Conservation (phyloP, 2,797 vertebrate species). For the Diceros bicornis region DNA sequence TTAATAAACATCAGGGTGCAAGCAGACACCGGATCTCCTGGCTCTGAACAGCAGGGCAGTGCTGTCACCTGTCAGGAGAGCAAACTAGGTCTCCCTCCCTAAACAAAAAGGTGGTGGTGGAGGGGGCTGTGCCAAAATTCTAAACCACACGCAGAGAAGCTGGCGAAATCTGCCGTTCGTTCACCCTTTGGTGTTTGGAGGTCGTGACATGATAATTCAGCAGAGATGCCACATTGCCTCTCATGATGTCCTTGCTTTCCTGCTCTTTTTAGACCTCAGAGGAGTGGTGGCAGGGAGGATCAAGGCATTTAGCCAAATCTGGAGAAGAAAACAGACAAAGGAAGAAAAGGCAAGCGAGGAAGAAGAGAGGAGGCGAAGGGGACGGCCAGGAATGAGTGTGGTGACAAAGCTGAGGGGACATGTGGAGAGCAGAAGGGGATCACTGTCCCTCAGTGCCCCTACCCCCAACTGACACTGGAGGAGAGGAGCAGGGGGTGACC, state of each 20-base stretch:
- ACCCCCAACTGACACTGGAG: rapidly evolving
- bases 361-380: too few species aligned
- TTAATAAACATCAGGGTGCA: background rate
- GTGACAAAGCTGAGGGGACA: background rate
- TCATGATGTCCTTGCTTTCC: background rate
- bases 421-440: background rate
- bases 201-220: rapidly evolving
- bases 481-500: rapidly evolving
- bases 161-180: rapidly evolving
- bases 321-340: background rate
- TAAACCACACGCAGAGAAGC: background rate
- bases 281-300: background rate
- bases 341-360: background rate
- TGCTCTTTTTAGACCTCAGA: background rate
- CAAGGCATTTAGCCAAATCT: background rate
- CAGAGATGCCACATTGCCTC: rapidly evolving
- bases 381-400: rapidly evolving
- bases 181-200: background rate
- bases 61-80: background rate
- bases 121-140: background rate
- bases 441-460: rapidly evolving
- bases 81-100: background rate
- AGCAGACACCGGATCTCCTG: rapidly evolving
- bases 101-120: background rate
- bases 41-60: slow-evolving; percentile 5